A percentile compares a stretch with the other conserved stretches of the same genome.
These are phyloP conservation scores for Beris chalybata DNA, from an alignment of 2,888 invertebrate species.

Conservation along the genomic window DNA sequence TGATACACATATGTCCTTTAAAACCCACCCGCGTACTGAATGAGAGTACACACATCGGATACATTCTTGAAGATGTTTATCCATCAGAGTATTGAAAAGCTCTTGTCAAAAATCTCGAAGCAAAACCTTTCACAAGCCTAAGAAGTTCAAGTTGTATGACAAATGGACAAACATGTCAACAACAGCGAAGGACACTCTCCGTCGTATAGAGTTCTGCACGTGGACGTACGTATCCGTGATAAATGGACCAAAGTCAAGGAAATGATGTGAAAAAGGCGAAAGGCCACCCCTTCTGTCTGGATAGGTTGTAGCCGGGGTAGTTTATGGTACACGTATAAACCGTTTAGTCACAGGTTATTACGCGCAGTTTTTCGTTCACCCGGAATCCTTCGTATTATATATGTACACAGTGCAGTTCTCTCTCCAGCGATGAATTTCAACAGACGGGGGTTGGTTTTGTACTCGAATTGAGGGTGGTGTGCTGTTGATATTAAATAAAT, in stretches of 20 bases:
- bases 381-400: constrained; percentile 36
- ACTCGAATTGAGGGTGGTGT: background rate
- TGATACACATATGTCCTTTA: too few relatives aligned
- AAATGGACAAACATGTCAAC: constrained; percentile 37
- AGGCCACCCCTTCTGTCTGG: constrained; percentile 43
- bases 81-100: too few relatives aligned
- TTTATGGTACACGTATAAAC: constrained; percentile 48
- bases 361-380: constrained; percentile 50
- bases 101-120: too few relatives aligned
- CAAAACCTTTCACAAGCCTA: constrained; percentile 24
- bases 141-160: constrained; percentile 21
- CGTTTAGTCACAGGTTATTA: constrained; percentile 58
- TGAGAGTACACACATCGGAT: too few relatives aligned
- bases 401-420: background rate
- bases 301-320: background rate
- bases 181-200: constrained; percentile 21
- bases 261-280: constrained; percentile 47
- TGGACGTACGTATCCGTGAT: constrained; percentile 40
- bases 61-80: too few relatives aligned
- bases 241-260: constrained; percentile 42
- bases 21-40: too few relatives aligned
- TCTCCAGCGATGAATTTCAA: background rate
- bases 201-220: constrained; percentile 28
- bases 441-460: constrained; percentile 10
- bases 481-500: too few relatives aligned